Base-by-base conservation (phyloP, 1,140 invertebrate genomes). In the Potamilus streckersoni region DNA sequence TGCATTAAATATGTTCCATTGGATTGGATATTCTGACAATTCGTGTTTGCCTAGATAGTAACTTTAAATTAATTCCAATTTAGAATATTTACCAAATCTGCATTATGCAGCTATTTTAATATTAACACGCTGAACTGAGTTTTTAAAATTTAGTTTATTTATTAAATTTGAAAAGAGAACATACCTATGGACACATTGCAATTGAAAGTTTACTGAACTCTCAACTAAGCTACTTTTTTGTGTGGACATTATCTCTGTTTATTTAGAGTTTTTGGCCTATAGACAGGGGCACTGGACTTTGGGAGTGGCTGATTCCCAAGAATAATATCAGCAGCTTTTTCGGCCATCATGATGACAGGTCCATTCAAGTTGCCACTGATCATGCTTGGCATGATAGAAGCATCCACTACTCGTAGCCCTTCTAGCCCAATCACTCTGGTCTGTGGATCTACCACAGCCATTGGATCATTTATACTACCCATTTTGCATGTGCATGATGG, bases 401-500 rank as follows among this genome's bases (percentile, higher is more conserved):
- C 91, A 86, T 92, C 92, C 17, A 92, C 91, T 14, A 92, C 89
- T 71, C 92, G 79, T n/a, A 92, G 79, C 70, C 84, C 84, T 63
- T 91, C 90, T 15, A 91, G 49, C 13, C 91, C 91, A 68, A 90
- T 80, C 49, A 90, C 90, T 77, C 88, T 84, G 15, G 87, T 88
- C 62, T 87, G 72, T 1, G 86, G 79, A 78, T 93, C 91, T 0
- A 94, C 93, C 0, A 94, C 93, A 55, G 93, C 90, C 74, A 87
- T 85, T 5, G 81, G 80, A 80, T 93, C 91, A 56, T 80, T 78
- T 0, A 77, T 71, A 0, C 90, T 90, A 4, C 92, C 92, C 92
- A 93, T 93, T 80, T 91, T 91, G 85, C 92, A 92, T 5, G 92
- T 93, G 67, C 92, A 92, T 11, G 90, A 92, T 20, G 91, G 91